Base-by-base conservation (phyloP, 2,888 invertebrate species). In the Dasysyrphus albostriatus region DNA sequence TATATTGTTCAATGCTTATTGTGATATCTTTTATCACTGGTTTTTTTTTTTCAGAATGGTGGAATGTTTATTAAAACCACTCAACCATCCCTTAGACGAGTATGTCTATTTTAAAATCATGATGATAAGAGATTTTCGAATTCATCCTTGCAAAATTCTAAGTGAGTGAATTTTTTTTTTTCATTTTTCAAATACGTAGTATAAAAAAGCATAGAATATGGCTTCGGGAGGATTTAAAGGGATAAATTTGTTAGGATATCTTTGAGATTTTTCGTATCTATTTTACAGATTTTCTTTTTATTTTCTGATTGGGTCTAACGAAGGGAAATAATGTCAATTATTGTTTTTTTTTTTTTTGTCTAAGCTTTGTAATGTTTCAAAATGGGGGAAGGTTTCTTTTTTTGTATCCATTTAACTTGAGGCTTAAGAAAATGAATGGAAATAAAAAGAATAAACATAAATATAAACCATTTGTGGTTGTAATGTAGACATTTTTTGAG, bases 91-190 rank as follows among this genome's bases (percentile, higher is more conserved):
- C 39, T 47, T 34, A n/a, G n/a, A n/a, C n/a, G n/a, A n/a, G 37
- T 58, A 49, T 70, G 42, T 78, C 51, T 51, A 61, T 78, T 70
- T 51, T 16, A 78, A 61, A 16, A n/a, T 47, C 67, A 67, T 77
- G 51, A 61, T 70, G 19, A 78, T 78, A 59, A 54, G 34, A 12
- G 39, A 59, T n/a, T 49, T 51, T 61, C 8, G 1, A 24, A 29
- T 39, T 24, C 29, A 44, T 59, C 39, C 9, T 59, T 59, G 12
- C 3, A 19, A 39, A 19, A 59, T 14, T 42, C 44, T n/a, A 6
- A 44, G 24, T 65, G 39, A 37, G 9, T 7, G 16, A 32, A 37
- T 9, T 34, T 29, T 70, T 70, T 32, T 49, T 39, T 34, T 65
- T n/a, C 3, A 19, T 12, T 56, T n/a, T 34, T 19, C 8, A 8